Percentiles rank a stretch among this genome's conserved stretches.
These are phyloP conservation scores for Poliocrania exsul DNA, from an alignment of 2,797 vertebrate genomes.

Conservation along the genomic window DNA sequence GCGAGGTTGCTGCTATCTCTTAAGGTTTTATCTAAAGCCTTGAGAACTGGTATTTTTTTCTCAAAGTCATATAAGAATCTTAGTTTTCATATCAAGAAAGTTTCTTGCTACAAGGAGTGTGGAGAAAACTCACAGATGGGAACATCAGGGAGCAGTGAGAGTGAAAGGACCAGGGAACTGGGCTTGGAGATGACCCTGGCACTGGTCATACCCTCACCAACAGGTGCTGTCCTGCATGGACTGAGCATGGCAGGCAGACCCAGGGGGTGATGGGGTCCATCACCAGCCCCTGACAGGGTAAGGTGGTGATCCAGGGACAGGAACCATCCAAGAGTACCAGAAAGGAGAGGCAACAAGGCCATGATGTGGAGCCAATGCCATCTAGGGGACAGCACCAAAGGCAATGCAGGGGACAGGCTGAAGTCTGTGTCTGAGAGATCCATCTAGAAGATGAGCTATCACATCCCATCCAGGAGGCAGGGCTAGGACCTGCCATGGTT, in stretches of 20 bases:
- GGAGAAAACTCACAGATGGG: background rate
- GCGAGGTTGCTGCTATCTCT: background rate
- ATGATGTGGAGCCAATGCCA: background rate
- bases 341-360: background rate
- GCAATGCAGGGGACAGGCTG: background rate
- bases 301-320: background rate
- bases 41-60: background rate
- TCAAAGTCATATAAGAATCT: background rate
- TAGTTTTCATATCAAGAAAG: background rate
- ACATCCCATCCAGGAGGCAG: background rate
- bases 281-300: fast-evolving
- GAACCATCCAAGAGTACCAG: background rate
- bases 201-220: background rate
- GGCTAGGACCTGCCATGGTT: background rate
- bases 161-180: background rate
- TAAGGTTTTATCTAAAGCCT: constrained; percentile 48
- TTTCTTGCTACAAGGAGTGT: background rate
- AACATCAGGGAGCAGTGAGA: background rate
- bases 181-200: background rate
- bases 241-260: background rate
- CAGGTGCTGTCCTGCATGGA: background rate
- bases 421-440: background rate
- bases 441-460: background rate
- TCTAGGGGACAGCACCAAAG: background rate
- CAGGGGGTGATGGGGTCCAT: background rate